Base-by-base conservation (phyloP, 1,140 invertebrate species). In the Lithobius niger region DNA sequence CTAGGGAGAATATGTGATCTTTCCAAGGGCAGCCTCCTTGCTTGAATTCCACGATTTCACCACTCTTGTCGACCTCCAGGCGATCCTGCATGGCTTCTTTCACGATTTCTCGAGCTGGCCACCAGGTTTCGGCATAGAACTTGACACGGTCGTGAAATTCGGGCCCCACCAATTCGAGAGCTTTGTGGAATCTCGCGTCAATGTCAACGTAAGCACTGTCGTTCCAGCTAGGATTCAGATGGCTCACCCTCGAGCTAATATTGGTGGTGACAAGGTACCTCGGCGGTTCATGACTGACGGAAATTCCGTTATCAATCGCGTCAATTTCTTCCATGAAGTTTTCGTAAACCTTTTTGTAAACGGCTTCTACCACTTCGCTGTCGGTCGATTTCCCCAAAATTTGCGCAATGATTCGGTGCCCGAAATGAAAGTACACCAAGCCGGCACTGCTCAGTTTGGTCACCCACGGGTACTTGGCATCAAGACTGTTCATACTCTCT, bases 261-360 rank as follows among this genome's bases (percentile, higher is more conserved):
- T 82, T 76, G 0, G 90, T 92, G 2, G 78, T 75, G 24, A 97
- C 86, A 56, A 73, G 74, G 69, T 96, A 97, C 74, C 66, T 70
- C 22, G 84, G 82, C 65, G 83, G 79, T n/a, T 78, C 84, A 56
- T 86, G 79, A 68, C 72, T 79, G 73, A 86, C 85, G 0, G 79
- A 76, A 19, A 97, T 75, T 19, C 95, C 95, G 77, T 99, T 99
- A 69, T 99, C 96, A 56, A 97, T 87, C 3, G 82, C 94, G 75
- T 99, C 96, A 56, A 99, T 77, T 78, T 97, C 94, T 74, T 89
- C 80, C 19, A 99, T 81, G 56, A 99, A 88, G 50, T 78, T 78
- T 56, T 90, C 81, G 72, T 99, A 99, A 0, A 98, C 75, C 67
- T 84, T 83, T 54, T 81, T 75, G 66, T 80, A 97, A n/a, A 95